These are phyloP conservation scores for Ceratoteleas bidentatus DNA, from an alignment of 1,140 invertebrate genomes.

Conservation along the genomic window DNA sequence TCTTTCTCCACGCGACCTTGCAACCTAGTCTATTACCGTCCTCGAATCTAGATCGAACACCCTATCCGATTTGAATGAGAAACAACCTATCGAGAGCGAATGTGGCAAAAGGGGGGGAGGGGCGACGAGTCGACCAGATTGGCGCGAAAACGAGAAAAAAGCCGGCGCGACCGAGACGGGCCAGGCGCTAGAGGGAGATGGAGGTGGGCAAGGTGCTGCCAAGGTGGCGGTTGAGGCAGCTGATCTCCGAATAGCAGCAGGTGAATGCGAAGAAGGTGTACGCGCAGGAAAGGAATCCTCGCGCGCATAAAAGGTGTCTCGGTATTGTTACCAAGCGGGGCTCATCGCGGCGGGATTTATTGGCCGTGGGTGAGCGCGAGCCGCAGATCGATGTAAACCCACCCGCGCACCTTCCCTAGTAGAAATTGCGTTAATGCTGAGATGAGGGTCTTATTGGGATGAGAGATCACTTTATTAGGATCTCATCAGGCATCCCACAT, in stretches of 20 bases:
- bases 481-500: no score
- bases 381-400: background rate
- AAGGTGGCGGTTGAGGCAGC: conserved; percentile 79
- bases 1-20: conserved; percentile 28
- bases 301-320: conserved; percentile 77
- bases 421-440: no score
- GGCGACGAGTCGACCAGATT: conserved; percentile 32
- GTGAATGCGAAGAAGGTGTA: conserved; percentile 76
- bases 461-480: no score
- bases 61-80: conserved; percentile 47
- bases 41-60: conserved; percentile 31
- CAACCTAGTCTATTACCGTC: conserved; percentile 18
- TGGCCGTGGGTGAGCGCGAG: conserved; percentile 17
- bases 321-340: conserved; percentile 71
- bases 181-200: conserved; percentile 49
- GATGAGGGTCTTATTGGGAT: no score
- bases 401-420: no score
- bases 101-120: conserved; percentile 6
- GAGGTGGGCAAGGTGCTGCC: conserved; percentile 75
- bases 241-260: conserved; percentile 79
- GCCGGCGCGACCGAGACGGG: conserved; percentile 27
- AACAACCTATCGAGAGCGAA: conserved; percentile 4
- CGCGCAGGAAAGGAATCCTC: conserved; percentile 73
- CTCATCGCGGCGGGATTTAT: conserved; percentile 57
- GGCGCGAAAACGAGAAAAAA: conserved; percentile 51